phyloP scores from a whole-genome alignment of 2,113 vertebrate species.

The Eulacestoma nigropectus region DNA sequence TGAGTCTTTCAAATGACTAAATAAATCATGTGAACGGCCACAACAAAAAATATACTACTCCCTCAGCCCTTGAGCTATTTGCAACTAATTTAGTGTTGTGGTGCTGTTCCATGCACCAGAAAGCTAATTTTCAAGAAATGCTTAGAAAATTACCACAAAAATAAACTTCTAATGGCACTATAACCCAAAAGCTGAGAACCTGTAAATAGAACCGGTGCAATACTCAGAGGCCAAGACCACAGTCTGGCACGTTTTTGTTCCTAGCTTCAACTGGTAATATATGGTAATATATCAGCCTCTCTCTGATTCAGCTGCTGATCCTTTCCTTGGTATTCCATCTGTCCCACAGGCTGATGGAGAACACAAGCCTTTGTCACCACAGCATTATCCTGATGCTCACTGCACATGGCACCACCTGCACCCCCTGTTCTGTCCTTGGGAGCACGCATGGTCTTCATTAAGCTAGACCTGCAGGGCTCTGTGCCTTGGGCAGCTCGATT shows the following conservation, averaged over 20 bases:
- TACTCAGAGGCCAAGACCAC: not conserved
- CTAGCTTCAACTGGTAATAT: not conserved
- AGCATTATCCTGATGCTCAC: not conserved
- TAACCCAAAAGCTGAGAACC: not conserved
- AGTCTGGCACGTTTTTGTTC: not conserved
- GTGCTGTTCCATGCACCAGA: not conserved
- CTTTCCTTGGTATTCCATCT: not conserved
- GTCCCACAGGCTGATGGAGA: not conserved
- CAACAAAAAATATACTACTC: not conserved
- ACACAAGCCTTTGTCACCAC: not conserved
- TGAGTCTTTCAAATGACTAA: not conserved
- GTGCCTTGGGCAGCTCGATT: not conserved
- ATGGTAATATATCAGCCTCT: not conserved
- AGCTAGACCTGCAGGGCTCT: not conserved
- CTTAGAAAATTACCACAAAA: slow-evolving; percentile 3
- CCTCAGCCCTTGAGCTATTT: not conserved
- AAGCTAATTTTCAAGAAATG: not conserved
- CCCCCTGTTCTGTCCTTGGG: not conserved
- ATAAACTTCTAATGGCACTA: not conserved
- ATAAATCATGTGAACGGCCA: not conserved
- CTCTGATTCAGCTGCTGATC: not conserved
- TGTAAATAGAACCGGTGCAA: not conserved
- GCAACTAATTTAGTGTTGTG: not conserved
- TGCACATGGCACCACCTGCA: not conserved
- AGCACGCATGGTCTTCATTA: not conserved